A percentile compares a stretch with the other conserved stretches of the same genome.
Conservation (phyloP, 2,113 vertebrate species). For the Chamaea fasciata region DNA sequence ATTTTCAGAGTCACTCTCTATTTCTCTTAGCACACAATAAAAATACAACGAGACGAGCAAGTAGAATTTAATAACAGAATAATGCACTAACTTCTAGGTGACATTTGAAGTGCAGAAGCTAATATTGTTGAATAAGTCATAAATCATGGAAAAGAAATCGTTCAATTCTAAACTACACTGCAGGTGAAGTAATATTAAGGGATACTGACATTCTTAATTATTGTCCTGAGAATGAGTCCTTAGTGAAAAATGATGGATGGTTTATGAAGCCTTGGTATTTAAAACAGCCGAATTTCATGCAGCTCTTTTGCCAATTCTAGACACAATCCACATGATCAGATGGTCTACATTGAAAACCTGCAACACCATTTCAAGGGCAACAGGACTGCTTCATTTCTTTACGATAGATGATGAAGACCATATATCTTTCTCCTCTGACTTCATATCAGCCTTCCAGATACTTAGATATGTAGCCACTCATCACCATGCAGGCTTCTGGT, state of each 20-base stretch:
- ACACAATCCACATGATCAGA: background rate
- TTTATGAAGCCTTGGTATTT: background rate
- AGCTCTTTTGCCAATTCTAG: background rate
- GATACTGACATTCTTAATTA: background rate
- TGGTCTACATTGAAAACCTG: background rate
- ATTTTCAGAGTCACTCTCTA: background rate
- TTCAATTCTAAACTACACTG: background rate
- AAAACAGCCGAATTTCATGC: background rate
- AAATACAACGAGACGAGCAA: fast-evolving
- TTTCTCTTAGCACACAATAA: background rate
- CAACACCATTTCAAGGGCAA: background rate
- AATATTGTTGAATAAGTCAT: background rate
- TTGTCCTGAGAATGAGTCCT: background rate
- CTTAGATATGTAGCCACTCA: background rate
- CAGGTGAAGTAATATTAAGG: background rate
- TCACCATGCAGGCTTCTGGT: background rate
- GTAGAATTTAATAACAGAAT: background rate
- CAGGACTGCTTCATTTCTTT: background rate
- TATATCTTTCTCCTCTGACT: background rate
- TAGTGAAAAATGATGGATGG: background rate
- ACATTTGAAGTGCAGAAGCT: background rate
- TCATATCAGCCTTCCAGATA: background rate
- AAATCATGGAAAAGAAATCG: background rate
- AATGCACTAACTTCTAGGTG: background rate
- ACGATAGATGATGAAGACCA: background rate